Base-by-base conservation (phyloP, 2,888 invertebrate genomes). In the Melinaea menophilus region DNA sequence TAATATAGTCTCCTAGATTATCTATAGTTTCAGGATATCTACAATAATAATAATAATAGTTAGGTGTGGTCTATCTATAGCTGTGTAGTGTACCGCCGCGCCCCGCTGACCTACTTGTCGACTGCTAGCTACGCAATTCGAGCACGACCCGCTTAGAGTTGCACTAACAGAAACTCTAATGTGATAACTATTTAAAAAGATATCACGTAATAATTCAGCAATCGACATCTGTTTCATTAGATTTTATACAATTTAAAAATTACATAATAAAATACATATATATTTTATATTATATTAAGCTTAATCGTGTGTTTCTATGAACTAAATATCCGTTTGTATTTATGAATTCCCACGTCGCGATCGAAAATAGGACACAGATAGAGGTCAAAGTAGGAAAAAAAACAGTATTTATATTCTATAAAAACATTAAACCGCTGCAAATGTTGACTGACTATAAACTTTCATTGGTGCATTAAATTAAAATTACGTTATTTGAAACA, bases 71-170 rank as follows among this genome's bases (percentile, higher is more conserved):
- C 64, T 70, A 71, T 70, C 67, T 70, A 69, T 67, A 64, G 67
- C 55, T 66, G 69, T 72, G 69, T 73, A 66, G 72, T 66, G 65
- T 66, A 55, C 35, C 56, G 55, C 37, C 61, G 57, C 59, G 88
- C 80, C 88, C 90, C 78, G 86, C 81, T 89, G 88, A 90, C 90
- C 90, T 82, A 90, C 79, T 86, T 90, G 85, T 82, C 75, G 82
- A 84, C 81, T 82, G 84, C 78, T 82, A 81, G 70, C 87, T 85
- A 87, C 88, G 88, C 88, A 88, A 88, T 85, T 84, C 82, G 82
- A 86, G 80, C 86, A 82, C 86, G 86, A 82, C 83, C 82, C 80
- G 84, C 84, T 81, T 81, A 76, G 72, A 58, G 59, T 71, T 73
- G 69, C 71, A 68, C 71, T 68, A 66, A 65, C 69, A 66, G 61